Conservation (phyloP, 2,113 vertebrate species). For the Callospermophilus lateralis region DNA sequence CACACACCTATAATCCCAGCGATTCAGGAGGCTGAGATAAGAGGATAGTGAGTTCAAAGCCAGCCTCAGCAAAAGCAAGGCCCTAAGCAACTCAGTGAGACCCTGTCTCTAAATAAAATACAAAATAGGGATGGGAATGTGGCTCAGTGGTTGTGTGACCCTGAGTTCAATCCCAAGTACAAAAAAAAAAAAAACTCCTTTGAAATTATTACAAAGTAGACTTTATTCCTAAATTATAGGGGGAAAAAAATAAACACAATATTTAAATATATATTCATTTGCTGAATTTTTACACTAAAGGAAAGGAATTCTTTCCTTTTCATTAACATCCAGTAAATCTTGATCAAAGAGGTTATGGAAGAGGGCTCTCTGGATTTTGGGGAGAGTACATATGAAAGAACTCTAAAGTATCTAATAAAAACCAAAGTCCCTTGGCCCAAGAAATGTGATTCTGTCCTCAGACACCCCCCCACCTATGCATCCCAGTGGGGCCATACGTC, state of each 20-base stretch:
- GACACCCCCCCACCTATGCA: too few relatives aligned
- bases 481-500: fast-evolving
- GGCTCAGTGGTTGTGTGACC: too few relatives aligned
- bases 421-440: not conserved
- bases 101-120: too few relatives aligned
- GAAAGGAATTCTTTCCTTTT: not conserved
- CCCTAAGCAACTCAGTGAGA: too few relatives aligned
- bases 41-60: too few relatives aligned
- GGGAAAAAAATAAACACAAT: not conserved
- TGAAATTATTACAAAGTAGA: not conserved
- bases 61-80: too few relatives aligned
- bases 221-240: not conserved
- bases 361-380: not conserved
- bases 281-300: not conserved
- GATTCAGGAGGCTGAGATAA: too few relatives aligned
- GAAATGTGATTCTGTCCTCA: fast-evolving
- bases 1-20: too few relatives aligned
- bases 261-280: too few relatives aligned
- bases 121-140: too few relatives aligned
- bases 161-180: too few relatives aligned
- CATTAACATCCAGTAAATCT: not conserved
- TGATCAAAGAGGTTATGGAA: not conserved
- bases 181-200: not conserved
- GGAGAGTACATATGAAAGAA: not conserved
- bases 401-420: not conserved